Evolutionary conservation across 1,140 invertebrate species (phyloP).

Genomic region (Anastatus disparis): DNA sequence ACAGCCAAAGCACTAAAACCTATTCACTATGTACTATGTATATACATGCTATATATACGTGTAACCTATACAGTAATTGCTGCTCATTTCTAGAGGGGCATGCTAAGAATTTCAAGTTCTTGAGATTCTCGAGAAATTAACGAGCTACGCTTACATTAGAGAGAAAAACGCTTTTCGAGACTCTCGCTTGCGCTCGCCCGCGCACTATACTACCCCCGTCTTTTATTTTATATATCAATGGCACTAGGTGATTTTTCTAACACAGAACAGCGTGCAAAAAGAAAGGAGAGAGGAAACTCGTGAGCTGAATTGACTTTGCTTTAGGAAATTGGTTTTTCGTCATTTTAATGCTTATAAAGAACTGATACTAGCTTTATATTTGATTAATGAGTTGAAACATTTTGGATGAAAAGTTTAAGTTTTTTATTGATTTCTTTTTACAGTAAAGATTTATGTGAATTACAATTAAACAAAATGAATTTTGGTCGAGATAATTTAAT

Average conservation of each 20-base stretch:
- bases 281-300: not conserved
- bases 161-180: not conserved
- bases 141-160: slow-evolving; percentile 1
- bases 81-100: slow-evolving; percentile 24
- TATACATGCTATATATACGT: no score
- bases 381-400: no score
- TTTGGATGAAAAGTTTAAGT: no score
- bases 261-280: not conserved
- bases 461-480: no score
- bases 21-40: no score
- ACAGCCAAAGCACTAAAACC: not conserved
- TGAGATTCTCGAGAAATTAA: slow-evolving; percentile 32
- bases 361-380: no score
- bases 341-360: no score
- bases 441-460: no score
- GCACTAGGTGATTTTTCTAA: slow-evolving; percentile 4
- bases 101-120: slow-evolving; percentile 21
- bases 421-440: no score
- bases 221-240: not conserved
- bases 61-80: not conserved
- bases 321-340: not conserved
- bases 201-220: no score
- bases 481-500: no score
- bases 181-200: not conserved
- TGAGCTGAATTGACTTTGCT: slow-evolving; percentile 1